Base-by-base conservation (phyloP, 2,797 vertebrate species). In the Coregonus suidteri region DNA sequence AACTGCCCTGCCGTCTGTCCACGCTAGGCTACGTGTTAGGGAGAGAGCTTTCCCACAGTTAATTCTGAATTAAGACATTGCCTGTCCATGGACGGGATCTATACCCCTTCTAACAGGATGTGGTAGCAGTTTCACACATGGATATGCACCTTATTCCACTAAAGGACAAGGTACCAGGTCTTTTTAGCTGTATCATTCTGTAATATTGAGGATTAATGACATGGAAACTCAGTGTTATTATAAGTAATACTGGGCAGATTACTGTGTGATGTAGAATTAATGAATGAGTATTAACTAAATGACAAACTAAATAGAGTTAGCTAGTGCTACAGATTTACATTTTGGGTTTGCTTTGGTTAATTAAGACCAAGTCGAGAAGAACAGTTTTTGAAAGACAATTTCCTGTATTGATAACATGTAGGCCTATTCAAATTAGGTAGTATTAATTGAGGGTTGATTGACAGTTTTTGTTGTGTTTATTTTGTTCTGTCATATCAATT, bases 11-110 rank as follows among this genome's bases (percentile, higher is more conserved):
- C 82, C 79, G 79, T 78, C 83, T 90, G 84, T 83, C 75, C 41
- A 9, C 7, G 7, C 7, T 35, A 84, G 83, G 85, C 71, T 34
- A 73, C 51, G 20, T 25, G 1, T 74, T 81, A 75, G 53, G n/a
- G 6, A 66, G 53, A 80, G 80, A 85, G 88, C 88, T 88, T 89
- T 87, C 73, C 81, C 75, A 66, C 69, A 3, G n/a, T 83, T 85
- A 34, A 83, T 87, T 89, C 86, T 89, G 83, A 87, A 82, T 71
- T 79, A 73, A 54, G 41, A 16, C 53, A 35, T 15, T 53, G 47
- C 67, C 77, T 16, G 73, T 67, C 77, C 71, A 47, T 16, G 41
- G 64, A 79, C 59, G 64, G 70, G 79, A 52, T 20, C 64, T 66
- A 66, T 54, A 54, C 25, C 86, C 86, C 88, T 87, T 90, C 86